phyloP scores from a whole-genome alignment of 2,113 vertebrate genomes.

The Aegotheles bennettii region DNA sequence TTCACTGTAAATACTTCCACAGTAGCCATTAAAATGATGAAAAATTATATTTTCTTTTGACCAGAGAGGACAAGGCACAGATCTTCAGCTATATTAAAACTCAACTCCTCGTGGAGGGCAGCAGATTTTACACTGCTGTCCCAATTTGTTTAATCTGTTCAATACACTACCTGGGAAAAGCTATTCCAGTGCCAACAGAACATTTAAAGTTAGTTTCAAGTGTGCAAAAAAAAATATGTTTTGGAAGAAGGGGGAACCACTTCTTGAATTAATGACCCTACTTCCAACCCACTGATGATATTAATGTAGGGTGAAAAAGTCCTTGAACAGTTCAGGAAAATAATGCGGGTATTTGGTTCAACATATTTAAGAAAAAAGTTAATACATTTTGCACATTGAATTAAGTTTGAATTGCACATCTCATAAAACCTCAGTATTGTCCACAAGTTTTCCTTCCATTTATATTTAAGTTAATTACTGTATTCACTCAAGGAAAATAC shows the following conservation, averaged over 20 bases:
- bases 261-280: background rate
- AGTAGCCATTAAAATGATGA: background rate
- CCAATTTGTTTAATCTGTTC: background rate
- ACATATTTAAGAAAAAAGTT: background rate
- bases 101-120: background rate
- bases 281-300: background rate
- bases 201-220: background rate
- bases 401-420: background rate
- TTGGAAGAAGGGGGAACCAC: background rate
- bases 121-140: rapidly evolving
- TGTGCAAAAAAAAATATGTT: background rate
- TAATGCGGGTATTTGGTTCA: background rate
- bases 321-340: background rate
- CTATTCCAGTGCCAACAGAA: background rate
- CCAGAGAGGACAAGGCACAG: background rate
- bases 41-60: background rate
- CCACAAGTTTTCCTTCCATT: background rate
- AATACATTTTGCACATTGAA: background rate
- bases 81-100: background rate
- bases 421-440: rapidly evolving
- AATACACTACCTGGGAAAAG: background rate
- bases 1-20: background rate
- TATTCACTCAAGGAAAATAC: background rate
- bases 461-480: background rate
- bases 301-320: background rate